Conservation (phyloP, 2,797 vertebrate genomes). For the Cichlasoma orientale region DNA sequence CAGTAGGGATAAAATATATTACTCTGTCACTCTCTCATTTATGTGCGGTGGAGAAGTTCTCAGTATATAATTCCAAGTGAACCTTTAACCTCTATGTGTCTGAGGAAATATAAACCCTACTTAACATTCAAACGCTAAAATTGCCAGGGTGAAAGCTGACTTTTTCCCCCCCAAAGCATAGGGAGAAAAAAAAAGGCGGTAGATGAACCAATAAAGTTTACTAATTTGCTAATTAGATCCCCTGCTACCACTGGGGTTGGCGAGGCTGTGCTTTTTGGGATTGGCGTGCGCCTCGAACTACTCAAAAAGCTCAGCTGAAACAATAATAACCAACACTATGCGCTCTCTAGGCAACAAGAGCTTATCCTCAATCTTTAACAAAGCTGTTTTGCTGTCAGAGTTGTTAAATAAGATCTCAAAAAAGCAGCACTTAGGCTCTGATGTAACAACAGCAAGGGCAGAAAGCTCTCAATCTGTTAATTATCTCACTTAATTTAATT, state of each 20-base stretch:
- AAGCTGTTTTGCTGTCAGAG: conserved; percentile 9
- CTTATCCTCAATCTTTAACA: conserved; percentile 14
- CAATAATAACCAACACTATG: background rate
- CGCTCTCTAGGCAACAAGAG: background rate
- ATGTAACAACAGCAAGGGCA: conserved; percentile 18
- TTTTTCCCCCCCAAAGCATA: background rate
- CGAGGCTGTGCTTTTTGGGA: conserved; percentile 15
- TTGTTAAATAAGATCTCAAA: conserved; percentile 13
- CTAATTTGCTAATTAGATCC: conserved; percentile 4
- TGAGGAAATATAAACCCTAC: background rate
- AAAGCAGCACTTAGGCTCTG: conserved; percentile 16
- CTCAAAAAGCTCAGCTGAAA: conserved; percentile 1
- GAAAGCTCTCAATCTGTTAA: conserved; percentile 16
- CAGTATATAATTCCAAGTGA: background rate
- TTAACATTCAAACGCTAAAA: conserved; percentile 13
- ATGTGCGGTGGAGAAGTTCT: background rate
- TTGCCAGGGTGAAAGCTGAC: background rate
- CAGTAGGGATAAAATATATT: background rate
- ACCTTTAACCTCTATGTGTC: conserved; percentile 10
- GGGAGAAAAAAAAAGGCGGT: background rate
- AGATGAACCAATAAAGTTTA: background rate
- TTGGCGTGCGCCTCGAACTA: background rate
- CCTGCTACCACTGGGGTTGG: background rate
- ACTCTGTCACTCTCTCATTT: background rate
- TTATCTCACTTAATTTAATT: conserved; percentile 6